Conservation (phyloP, 2,113 vertebrate species). For the Halcyon senegalensis region DNA sequence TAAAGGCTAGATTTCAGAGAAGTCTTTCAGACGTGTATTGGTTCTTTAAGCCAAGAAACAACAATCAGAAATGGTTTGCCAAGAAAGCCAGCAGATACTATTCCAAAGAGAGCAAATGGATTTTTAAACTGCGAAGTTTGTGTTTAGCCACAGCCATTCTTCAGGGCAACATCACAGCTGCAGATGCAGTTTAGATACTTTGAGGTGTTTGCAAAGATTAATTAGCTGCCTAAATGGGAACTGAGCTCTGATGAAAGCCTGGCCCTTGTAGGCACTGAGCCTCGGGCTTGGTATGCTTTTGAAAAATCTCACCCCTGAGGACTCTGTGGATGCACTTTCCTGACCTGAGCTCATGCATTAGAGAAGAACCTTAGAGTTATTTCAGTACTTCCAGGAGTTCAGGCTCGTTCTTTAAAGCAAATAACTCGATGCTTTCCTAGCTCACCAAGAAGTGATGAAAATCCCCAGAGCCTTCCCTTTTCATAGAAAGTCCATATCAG, state of each 20-base stretch:
- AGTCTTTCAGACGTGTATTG: not conserved
- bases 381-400: constrained; percentile 25
- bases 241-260: constrained; percentile 33
- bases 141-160: constrained; percentile 14
- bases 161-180: constrained; percentile 22
- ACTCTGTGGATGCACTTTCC: not conserved
- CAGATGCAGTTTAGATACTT: constrained; percentile 29
- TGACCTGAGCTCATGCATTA: constrained; percentile 35
- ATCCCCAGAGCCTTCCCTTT: not conserved
- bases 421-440: not conserved
- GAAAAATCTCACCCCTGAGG: constrained; percentile 50
- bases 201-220: constrained; percentile 54
- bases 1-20: not conserved
- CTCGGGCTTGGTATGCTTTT: not conserved
- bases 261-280: constrained; percentile 14
- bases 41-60: not conserved
- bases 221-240: constrained; percentile 44
- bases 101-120: not conserved
- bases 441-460: not conserved
- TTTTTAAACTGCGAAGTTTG: constrained; percentile 2
- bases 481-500: not conserved
- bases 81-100: not conserved
- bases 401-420: constrained; percentile 10
- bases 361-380: constrained; percentile 20
- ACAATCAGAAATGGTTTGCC: not conserved